Conservation (phyloP, 2,888 invertebrate genomes). For the Drosophila maculinotata region DNA sequence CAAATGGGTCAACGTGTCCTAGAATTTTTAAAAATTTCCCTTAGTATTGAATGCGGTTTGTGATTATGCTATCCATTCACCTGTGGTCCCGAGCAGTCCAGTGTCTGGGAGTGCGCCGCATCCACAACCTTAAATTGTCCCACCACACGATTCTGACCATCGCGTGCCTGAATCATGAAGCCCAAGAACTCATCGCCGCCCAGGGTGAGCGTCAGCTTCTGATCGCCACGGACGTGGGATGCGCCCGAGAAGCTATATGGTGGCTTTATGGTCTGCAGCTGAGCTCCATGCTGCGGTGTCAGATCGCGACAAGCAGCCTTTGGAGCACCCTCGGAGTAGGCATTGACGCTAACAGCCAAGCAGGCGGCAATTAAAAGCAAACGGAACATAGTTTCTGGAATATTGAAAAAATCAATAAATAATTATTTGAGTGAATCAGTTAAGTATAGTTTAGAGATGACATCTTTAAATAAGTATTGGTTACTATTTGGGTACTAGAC, state of each 20-base stretch:
- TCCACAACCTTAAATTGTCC: constrained; percentile 87
- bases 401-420: neutral
- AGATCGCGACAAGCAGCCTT: constrained; percentile 88
- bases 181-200: constrained; percentile 87
- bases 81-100: constrained; percentile 75
- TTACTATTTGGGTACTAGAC: no score
- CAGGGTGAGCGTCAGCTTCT: constrained; percentile 85
- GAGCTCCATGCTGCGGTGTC: constrained; percentile 88
- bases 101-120: constrained; percentile 83
- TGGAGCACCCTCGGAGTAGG: constrained; percentile 89
- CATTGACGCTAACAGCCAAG: constrained; percentile 75
- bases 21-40: constrained; percentile 41
- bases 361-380: constrained; percentile 69
- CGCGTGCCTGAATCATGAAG: constrained; percentile 88
- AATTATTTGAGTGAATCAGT: no score
- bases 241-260: constrained; percentile 87
- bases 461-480: no score
- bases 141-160: constrained; percentile 87
- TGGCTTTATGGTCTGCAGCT: constrained; percentile 86
- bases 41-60: neutral
- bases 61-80: constrained; percentile 53
- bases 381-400: constrained; percentile 74
- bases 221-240: constrained; percentile 84
- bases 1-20: constrained; percentile 90
- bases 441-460: no score